Base-by-base conservation (phyloP, 2,888 invertebrate species). In the Cryptocephalus moraei region DNA sequence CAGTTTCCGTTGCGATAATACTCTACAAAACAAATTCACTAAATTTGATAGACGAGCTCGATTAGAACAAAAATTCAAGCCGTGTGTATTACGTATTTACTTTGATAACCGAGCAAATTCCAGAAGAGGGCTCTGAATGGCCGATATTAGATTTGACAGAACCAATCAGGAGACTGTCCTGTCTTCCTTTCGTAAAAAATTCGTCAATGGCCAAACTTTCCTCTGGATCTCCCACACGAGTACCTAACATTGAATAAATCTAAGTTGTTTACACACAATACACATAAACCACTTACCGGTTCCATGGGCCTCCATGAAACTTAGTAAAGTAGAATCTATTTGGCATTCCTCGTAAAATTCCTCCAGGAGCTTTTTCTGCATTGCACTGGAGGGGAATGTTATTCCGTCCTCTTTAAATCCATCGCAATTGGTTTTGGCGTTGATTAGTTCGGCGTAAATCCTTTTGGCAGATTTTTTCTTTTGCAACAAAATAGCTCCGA, bases 111-210 rank as follows among this genome's bases (percentile, higher is more conserved):
- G 90, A 86, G 56, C 89, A 88, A 1, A 92, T 73, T 8, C 91
- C 88, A 4, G 89, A 87, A 1, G 82, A 81, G 1, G 93, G 86
- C 65, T 96, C 96, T 0, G 89, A 80, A 69, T 96, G 96, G 0
- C 96, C 96, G 66, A 94, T 77, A 69, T 94, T 96, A 0, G 93
- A 92, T 66, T 96, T 96, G 33, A 93, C 82, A 0, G 94, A 91
- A 1, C 95, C 95, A 49, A 96, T 86, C 43, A 80, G 71, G 0
- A 94, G 86, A 0, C 78, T 81, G 8, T 42, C 50, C 0, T 76
- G 79, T n/a, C 92, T 77, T 14, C 80, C 80, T 4, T 78, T 76
- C 62, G 87, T 87, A 65, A 92, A 82, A 33, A 88, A 78, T 56
- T 83, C 82, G 43, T 88, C 85, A 43, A 96, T 81, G 0, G 91